phyloP scores from a whole-genome alignment of 2,797 vertebrate species.

The Chaetodon trifasciatus region DNA sequence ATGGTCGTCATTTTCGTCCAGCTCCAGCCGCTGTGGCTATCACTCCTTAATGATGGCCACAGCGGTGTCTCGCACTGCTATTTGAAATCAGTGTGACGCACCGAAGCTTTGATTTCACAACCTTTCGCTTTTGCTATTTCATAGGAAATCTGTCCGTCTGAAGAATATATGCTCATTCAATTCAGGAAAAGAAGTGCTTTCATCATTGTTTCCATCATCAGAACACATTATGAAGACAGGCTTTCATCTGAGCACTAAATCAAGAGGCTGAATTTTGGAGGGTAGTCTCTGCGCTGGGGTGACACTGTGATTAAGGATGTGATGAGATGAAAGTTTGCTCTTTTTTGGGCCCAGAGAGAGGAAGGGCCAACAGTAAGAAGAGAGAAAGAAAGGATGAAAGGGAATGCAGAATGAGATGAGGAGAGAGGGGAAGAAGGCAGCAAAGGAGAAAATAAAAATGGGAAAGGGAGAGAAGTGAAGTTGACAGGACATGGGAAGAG shows the following conservation, averaged over 20 bases:
- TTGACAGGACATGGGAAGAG: neutral
- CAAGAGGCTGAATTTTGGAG: conserved; percentile 23
- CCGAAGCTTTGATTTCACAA: conserved; percentile 30
- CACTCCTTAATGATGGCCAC: neutral
- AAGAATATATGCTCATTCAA: conserved; percentile 2
- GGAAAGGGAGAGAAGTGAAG: neutral
- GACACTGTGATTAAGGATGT: conserved; percentile 42
- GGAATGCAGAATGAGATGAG: conserved; percentile 45
- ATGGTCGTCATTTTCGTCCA: neutral
- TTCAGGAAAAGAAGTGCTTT: conserved; percentile 22
- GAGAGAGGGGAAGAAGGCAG: conserved; percentile 9
- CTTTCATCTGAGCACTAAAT: conserved; percentile 51
- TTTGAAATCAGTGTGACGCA: neutral
- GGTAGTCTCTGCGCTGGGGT: conserved; percentile 12
- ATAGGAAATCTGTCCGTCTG: conserved; percentile 9
- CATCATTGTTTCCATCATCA: conserved; percentile 47
- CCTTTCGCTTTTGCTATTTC: conserved; percentile 6
- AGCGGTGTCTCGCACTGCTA: no score
- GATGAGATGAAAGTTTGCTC: conserved; percentile 51
- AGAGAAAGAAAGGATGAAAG: conserved; percentile 45
- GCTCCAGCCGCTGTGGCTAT: conserved; percentile 1
- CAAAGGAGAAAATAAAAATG: neutral
- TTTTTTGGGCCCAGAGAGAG: neutral
- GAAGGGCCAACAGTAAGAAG: conserved; percentile 25
- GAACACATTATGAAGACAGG: conserved; percentile 43